phyloP scores from a whole-genome alignment of 2,888 invertebrate species.

The Lamproptera curius region DNA sequence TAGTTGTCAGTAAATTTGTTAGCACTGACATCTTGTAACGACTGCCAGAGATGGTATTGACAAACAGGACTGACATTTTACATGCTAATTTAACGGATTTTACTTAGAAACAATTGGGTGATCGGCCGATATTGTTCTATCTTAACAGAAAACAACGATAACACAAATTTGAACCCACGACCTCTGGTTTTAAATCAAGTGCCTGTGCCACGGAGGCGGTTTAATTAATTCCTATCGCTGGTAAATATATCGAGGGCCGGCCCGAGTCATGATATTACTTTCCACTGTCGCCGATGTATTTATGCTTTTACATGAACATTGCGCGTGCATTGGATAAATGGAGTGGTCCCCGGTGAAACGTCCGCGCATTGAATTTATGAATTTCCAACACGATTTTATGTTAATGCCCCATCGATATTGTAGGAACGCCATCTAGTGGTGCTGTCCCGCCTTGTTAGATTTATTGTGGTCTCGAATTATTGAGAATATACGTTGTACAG shows the following conservation, averaged over 20 bases:
- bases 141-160: no score
- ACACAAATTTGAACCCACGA: no score
- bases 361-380: conserved; percentile 12
- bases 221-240: conserved; percentile 19
- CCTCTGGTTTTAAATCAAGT: conserved; percentile 1
- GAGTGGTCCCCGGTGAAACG: conserved; percentile 26
- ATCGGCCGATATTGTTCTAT: no score
- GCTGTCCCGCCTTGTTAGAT: background rate
- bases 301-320: conserved; percentile 20
- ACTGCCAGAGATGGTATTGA: no score
- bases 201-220: conserved; percentile 17
- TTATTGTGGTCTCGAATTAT: background rate
- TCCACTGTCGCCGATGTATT: conserved; percentile 30
- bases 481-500: background rate
- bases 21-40: no score
- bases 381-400: conserved; percentile 12
- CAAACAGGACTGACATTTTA: no score
- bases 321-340: conserved; percentile 26
- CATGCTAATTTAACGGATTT: no score
- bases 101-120: no score
- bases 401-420: background rate
- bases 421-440: background rate
- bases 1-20: no score
- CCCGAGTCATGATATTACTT: conserved; percentile 25
- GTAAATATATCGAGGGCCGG: conserved; percentile 19